These are phyloP conservation scores for Holothuria scabra DNA, from an alignment of 53 echinoderm and acorn worm species.

Conservation along the genomic window DNA sequence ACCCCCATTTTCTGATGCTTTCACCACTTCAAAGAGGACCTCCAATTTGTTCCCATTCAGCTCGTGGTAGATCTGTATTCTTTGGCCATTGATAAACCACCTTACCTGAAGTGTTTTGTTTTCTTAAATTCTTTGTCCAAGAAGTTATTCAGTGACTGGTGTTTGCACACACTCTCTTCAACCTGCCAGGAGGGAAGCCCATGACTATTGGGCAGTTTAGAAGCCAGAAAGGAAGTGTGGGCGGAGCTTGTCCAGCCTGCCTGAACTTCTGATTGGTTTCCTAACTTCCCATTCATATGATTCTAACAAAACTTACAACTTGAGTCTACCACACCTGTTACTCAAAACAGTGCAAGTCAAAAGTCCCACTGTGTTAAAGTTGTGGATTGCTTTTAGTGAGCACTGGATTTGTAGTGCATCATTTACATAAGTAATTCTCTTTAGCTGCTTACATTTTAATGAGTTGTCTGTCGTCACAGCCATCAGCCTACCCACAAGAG, in stretches of 20 bases:
- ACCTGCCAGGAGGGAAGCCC: neutral
- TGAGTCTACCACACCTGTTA: neutral
- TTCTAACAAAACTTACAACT: neutral
- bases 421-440: constrained; percentile 30
- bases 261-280: constrained; percentile 42
- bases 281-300: neutral
- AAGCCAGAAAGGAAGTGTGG: constrained; percentile 30
- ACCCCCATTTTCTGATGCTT: neutral
- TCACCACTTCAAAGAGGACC: constrained; percentile 42
- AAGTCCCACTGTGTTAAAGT: constrained; percentile 3
- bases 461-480: constrained; percentile 32
- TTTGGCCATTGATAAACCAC: constrained; percentile 34
- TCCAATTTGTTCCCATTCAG: constrained; percentile 29
- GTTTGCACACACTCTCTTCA: constrained; percentile 28
- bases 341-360: constrained; percentile 6
- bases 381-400: neutral
- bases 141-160: constrained; percentile 37
- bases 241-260: constrained; percentile 1
- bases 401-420: neutral
- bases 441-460: constrained; percentile 29
- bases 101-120: constrained; percentile 35
- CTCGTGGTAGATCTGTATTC: constrained; percentile 5
- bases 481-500: too few species aligned
- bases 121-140: constrained; percentile 43
- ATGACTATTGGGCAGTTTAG: neutral